These are phyloP conservation scores for Casuarius casuarius DNA, from an alignment of 2,113 vertebrate genomes.

Conservation along the genomic window DNA sequence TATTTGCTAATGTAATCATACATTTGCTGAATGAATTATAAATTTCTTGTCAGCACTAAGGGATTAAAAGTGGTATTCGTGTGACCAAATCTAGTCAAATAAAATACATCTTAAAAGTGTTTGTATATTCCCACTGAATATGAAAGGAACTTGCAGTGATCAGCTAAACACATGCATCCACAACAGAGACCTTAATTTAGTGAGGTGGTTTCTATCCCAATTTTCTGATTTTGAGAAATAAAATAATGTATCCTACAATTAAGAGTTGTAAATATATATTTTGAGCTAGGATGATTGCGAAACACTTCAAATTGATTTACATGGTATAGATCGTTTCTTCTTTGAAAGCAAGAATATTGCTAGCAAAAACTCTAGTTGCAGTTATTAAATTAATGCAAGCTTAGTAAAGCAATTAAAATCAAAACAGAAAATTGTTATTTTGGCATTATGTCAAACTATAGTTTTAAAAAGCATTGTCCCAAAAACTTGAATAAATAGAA, in stretches of 20 bases:
- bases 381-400: constrained; percentile 57
- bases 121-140: neutral
- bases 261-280: neutral
- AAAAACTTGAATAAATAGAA: constrained; percentile 63
- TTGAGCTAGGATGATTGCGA: neutral
- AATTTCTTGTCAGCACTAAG: neutral
- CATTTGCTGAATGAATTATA: neutral
- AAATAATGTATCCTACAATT: neutral
- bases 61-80: neutral
- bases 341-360: constrained; percentile 31
- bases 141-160: neutral
- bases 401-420: constrained; percentile 67
- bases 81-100: neutral
- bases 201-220: neutral
- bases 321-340: neutral
- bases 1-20: neutral
- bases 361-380: constrained; percentile 37
- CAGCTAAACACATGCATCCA: neutral
- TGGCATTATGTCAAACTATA: constrained; percentile 70
- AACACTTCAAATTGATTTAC: neutral
- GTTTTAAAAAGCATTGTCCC: constrained; percentile 60
- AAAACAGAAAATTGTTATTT: constrained; percentile 63
- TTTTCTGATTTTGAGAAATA: neutral
- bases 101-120: neutral
- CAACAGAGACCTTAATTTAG: neutral